Evolutionary conservation across 2,797 vertebrate genomes (phyloP).

Genomic region (Xiphorhynchus erythropygius): DNA sequence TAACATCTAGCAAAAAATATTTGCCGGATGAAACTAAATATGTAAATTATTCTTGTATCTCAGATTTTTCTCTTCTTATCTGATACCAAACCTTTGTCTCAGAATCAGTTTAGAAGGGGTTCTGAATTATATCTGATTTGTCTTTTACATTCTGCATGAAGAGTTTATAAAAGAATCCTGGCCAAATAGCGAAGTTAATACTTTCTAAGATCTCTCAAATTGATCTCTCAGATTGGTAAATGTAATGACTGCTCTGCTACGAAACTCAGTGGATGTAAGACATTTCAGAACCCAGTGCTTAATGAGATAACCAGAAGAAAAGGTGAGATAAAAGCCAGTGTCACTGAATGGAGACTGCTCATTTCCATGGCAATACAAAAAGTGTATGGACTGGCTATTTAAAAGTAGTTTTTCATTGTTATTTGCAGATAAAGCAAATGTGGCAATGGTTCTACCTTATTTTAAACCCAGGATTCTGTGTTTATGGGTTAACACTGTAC

Average conservation of each 20-base stretch:
- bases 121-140: background rate
- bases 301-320: background rate
- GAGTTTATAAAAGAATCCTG: background rate
- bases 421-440: background rate
- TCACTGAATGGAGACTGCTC: background rate
- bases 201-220: background rate
- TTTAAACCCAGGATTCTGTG: background rate
- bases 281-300: background rate
- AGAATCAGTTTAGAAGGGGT: background rate
- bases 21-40: background rate
- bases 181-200: background rate
- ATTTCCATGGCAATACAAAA: background rate
- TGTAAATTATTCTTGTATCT: background rate
- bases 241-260: background rate
- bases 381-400: background rate
- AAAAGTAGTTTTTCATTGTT: background rate
- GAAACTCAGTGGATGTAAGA: background rate
- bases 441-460: background rate
- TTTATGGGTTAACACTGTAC: background rate
- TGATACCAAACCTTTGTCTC: background rate
- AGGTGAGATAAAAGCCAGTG: background rate
- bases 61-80: background rate
- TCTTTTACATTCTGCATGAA: background rate
- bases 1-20: background rate
- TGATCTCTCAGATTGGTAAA: background rate